Evolutionary conservation across 1,140 invertebrate genomes (phyloP).

Genomic region (Ceratosolen fusciceps): DNA sequence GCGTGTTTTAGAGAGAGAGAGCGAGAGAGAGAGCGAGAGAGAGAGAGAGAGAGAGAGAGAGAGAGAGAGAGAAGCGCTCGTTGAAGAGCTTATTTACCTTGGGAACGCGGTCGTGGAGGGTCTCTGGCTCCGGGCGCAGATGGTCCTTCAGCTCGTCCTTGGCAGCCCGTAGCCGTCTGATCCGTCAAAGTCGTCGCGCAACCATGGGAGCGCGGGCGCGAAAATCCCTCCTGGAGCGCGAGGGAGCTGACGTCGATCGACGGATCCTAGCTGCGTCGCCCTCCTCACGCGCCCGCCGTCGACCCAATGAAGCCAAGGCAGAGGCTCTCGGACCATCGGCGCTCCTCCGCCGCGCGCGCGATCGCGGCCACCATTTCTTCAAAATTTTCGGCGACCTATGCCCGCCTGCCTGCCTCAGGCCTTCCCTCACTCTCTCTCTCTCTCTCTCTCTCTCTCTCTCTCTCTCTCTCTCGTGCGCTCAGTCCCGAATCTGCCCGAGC

Average conservation of each 20-base stretch:
- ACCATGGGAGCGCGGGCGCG: background rate
- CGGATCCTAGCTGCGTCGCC: background rate
- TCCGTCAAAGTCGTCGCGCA: background rate
- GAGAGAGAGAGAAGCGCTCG: no score
- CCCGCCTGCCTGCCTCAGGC: background rate
- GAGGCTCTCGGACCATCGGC: background rate
- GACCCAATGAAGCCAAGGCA: background rate
- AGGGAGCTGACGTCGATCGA: background rate
- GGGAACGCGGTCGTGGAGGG: background rate
- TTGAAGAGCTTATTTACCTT: background rate
- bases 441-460: background rate
- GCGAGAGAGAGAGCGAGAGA: no score
- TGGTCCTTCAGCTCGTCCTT: background rate
- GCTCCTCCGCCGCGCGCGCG: background rate
- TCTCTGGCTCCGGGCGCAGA: background rate
- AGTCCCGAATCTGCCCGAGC: no score
- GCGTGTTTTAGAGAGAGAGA: no score
- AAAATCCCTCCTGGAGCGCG: background rate
- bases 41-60: no score
- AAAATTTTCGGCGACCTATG: background rate
- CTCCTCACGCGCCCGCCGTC: background rate
- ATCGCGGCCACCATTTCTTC: constrained; percentile 1
- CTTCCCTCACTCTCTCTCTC: background rate
- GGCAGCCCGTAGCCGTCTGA: background rate
- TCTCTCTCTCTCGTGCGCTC: background rate